Conservation (phyloP, 1,140 invertebrate species). For the Chlorops oryzae region DNA sequence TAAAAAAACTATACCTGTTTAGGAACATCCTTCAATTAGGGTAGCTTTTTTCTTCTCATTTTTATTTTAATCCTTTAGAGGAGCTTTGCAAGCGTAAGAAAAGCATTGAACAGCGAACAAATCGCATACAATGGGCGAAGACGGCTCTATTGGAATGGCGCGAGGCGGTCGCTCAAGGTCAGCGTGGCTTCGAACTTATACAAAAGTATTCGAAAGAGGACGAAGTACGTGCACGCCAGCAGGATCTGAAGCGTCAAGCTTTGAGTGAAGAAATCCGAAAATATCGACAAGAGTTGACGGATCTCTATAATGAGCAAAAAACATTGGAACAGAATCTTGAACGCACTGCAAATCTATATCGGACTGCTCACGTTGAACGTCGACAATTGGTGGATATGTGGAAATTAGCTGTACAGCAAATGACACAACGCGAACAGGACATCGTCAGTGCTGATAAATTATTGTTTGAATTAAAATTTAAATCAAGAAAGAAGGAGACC, state of each 20-base stretch:
- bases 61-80: slow-evolving; percentile 3
- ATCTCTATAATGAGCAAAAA: slow-evolving; percentile 39
- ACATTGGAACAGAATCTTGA: slow-evolving; percentile 42
- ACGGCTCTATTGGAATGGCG: slow-evolving; percentile 53
- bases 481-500: slow-evolving; percentile 3
- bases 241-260: slow-evolving; percentile 48
- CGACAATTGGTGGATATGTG: slow-evolving; percentile 43
- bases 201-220: slow-evolving; percentile 56
- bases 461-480: slow-evolving; percentile 13
- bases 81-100: slow-evolving; percentile 28
- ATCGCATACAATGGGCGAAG: slow-evolving; percentile 54
- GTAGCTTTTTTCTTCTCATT: not conserved
- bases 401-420: slow-evolving; percentile 41
- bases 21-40: not conserved
- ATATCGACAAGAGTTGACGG: slow-evolving; percentile 24
- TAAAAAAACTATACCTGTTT: not conserved
- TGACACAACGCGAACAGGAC: slow-evolving; percentile 40
- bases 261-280: slow-evolving; percentile 44
- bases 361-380: slow-evolving; percentile 37
- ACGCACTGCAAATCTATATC: slow-evolving; percentile 34
- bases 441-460: slow-evolving; percentile 29
- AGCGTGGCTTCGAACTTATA: slow-evolving; percentile 54
- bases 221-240: slow-evolving; percentile 51
- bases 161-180: slow-evolving; percentile 53
- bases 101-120: slow-evolving; percentile 50